A percentile compares a stretch with the other conserved stretches of the same genome.
Evolutionary conservation across 2,888 invertebrate species (phyloP).

Genomic region (Drosophila barbarae): DNA sequence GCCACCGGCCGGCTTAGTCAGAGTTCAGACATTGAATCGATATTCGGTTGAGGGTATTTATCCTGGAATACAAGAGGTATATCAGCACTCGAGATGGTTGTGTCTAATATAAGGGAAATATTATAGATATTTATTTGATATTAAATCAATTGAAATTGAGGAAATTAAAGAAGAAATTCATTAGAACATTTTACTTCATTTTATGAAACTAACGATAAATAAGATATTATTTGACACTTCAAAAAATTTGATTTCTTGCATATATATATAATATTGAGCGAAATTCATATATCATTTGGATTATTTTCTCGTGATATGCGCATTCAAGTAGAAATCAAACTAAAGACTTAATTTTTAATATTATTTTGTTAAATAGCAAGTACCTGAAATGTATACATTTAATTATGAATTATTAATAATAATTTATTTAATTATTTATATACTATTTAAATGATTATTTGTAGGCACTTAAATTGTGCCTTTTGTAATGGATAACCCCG

Average conservation of each 20-base stretch:
- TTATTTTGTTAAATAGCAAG: neutral
- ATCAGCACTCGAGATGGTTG: neutral
- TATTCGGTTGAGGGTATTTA: conserved; percentile 22
- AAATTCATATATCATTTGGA: too few species aligned
- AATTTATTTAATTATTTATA: neutral
- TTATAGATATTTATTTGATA: neutral
- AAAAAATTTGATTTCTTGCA: too few species aligned
- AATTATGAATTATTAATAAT: neutral
- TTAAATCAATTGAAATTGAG: neutral
- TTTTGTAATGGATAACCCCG: neutral
- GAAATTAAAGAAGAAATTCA: neutral
- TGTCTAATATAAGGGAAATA: too few species aligned
- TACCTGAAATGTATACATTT: neutral
- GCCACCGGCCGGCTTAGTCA: conserved; percentile 46
- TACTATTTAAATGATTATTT: neutral
- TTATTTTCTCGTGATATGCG: too few species aligned
- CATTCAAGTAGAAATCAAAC: too few species aligned
- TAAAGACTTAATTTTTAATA: neutral
- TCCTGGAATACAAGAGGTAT: neutral
- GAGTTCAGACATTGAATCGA: conserved; percentile 38
- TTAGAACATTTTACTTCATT: too few species aligned
- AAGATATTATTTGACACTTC: too few species aligned
- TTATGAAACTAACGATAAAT: neutral
- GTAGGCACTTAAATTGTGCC: too few species aligned
- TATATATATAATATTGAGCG: too few species aligned